Conservation (phyloP, 2,113 vertebrate species). For the Nymphicus hollandicus region DNA sequence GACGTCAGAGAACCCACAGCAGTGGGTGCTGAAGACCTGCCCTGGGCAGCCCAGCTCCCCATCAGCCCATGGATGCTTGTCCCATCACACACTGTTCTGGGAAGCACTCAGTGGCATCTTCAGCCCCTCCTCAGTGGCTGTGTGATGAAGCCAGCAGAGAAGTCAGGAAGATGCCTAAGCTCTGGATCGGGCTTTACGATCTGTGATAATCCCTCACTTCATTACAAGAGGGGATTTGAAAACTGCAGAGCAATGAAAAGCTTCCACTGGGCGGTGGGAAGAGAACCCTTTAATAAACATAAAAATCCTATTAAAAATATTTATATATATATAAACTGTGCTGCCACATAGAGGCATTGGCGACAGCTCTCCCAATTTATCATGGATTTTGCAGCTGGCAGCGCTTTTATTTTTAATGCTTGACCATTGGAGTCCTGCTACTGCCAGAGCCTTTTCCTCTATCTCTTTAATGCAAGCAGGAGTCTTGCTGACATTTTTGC, state of each 20-base stretch:
- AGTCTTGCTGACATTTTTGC: not conserved
- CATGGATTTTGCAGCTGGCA: not conserved
- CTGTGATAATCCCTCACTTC: not conserved
- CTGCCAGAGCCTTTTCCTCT: not conserved
- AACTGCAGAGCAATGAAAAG: not conserved
- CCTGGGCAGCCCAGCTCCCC: not conserved
- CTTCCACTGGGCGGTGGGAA: not conserved
- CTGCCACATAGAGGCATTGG: not conserved
- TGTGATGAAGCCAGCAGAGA: fast-evolving
- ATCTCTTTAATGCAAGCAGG: not conserved
- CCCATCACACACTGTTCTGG: fast-evolving
- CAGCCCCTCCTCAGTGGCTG: not conserved
- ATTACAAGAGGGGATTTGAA: not conserved
- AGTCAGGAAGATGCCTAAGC: not conserved
- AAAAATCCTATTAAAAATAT: not conserved
- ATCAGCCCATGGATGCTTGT: fast-evolving
- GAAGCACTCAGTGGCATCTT: not conserved
- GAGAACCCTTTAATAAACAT: not conserved
- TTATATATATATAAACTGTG: not conserved
- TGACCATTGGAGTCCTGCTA: not conserved
- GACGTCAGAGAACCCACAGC: not conserved
- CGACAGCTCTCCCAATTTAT: not conserved
- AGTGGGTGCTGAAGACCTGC: not conserved
- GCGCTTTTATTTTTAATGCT: not conserved
- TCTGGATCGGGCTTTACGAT: not conserved